Evolutionary conservation across 1,140 invertebrate genomes (phyloP).

Genomic region (Cydia splendana): DNA sequence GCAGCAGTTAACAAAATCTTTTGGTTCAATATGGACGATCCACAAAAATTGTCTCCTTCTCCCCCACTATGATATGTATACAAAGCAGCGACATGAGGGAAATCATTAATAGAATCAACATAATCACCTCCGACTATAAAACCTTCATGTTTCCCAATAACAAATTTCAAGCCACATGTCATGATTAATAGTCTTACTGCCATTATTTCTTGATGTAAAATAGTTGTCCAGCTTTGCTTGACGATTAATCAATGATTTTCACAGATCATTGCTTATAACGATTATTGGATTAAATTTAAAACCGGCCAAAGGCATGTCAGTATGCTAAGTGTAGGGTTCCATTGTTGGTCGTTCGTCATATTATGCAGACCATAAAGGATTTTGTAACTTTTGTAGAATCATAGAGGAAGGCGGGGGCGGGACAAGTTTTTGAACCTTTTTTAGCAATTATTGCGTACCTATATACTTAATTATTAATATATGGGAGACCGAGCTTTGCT

Average conservation of each 20-base stretch:
- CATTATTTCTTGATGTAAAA: background rate
- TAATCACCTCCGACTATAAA: background rate
- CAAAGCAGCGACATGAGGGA: slow-evolving; percentile 1
- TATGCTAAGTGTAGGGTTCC: too few species aligned
- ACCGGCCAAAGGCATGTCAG: background rate
- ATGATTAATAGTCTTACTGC: background rate
- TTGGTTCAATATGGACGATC: slow-evolving; percentile 41
- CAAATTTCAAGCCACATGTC: background rate
- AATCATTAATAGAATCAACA: background rate
- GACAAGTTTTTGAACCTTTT: too few species aligned
- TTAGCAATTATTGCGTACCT: too few species aligned
- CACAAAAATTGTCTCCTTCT: slow-evolving; percentile 25
- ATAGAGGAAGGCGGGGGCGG: too few species aligned
- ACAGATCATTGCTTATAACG: background rate
- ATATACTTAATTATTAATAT: too few species aligned
- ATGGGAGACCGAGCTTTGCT: too few species aligned
- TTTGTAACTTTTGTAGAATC: too few species aligned
- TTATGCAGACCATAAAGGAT: too few species aligned
- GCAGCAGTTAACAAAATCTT: slow-evolving; percentile 39
- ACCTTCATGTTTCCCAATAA: background rate
- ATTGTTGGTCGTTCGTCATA: too few species aligned
- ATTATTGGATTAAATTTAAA: background rate
- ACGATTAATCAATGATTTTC: background rate
- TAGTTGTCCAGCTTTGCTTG: background rate
- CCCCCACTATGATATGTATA: background rate